Percentiles rank a stretch among this genome's conserved stretches.
phyloP scores from a whole-genome alignment of 2,888 invertebrate genomes.

The Cantharis lateralis region DNA sequence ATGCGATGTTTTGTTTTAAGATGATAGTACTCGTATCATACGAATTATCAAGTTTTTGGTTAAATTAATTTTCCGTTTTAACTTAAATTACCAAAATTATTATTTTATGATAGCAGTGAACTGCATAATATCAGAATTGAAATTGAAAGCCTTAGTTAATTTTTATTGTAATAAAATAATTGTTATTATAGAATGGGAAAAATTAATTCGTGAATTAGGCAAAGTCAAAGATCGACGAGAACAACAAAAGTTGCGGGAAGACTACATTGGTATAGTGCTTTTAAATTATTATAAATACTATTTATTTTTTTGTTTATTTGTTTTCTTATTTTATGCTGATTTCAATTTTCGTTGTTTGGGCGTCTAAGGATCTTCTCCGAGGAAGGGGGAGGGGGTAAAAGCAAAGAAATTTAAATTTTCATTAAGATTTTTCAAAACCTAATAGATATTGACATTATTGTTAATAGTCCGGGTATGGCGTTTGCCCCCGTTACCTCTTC shows the following conservation, averaged over 20 bases:
- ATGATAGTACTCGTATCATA: neutral
- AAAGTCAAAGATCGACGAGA: conserved; percentile 24
- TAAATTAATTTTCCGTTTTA: neutral
- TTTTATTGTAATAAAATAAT: neutral
- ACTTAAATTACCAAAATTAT: neutral
- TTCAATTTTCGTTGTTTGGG: too few relatives aligned
- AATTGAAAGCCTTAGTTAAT: too few relatives aligned
- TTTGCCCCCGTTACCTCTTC: too few relatives aligned
- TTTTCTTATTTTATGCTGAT: neutral
- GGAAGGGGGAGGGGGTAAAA: too few relatives aligned
- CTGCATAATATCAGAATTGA: too few relatives aligned
- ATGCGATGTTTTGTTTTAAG: neutral
- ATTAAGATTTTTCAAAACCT: too few relatives aligned
- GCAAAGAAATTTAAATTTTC: too few relatives aligned
- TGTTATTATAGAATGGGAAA: conserved; percentile 35
- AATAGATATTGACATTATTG: too few relatives aligned
- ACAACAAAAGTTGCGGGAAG: conserved; percentile 29
- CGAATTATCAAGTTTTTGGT: neutral
- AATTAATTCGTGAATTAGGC: conserved; percentile 31
- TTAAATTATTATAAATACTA: neutral
- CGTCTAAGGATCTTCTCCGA: too few relatives aligned
- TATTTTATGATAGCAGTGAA: too few relatives aligned
- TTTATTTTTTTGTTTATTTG: neutral
- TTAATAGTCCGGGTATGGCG: too few relatives aligned
- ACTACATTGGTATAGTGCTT: conserved; percentile 36